phyloP scores from a whole-genome alignment of 2,797 vertebrate genomes.

The Sylvia borin region DNA sequence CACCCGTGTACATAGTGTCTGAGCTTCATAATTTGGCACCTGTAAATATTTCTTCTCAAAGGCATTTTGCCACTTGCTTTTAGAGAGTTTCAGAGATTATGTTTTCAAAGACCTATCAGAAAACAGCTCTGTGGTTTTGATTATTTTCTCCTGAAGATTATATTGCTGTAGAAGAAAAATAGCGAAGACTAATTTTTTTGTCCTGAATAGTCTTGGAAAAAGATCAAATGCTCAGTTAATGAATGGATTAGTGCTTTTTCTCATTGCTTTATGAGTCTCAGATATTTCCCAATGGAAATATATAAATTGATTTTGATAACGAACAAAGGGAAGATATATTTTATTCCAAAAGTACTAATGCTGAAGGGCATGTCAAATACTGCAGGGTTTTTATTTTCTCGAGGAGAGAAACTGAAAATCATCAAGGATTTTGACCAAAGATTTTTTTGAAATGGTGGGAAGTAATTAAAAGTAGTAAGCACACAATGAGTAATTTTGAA shows the following conservation, averaged over 20 bases:
- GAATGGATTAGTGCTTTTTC: conserved; percentile 35
- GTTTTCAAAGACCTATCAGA: background rate
- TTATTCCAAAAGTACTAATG: conserved; percentile 22
- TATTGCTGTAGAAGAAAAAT: background rate
- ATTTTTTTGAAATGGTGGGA: background rate
- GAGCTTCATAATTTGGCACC: background rate
- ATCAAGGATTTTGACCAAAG: conserved; percentile 7
- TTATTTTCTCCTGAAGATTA: background rate
- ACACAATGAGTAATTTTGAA: background rate
- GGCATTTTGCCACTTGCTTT: background rate
- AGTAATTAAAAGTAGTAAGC: conserved; percentile 31
- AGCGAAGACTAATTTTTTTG: background rate
- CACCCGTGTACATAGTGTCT: background rate
- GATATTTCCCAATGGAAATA: conserved; percentile 57
- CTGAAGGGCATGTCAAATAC: conserved; percentile 48
- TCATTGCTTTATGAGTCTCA: conserved; percentile 4
- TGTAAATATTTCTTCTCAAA: background rate
- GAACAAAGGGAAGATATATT: conserved; percentile 44
- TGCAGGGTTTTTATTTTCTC: background rate
- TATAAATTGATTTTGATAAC: conserved; percentile 48
- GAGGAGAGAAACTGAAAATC: background rate
- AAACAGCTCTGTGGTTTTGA: background rate
- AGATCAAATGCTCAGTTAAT: conserved; percentile 57
- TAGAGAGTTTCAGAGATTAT: background rate
- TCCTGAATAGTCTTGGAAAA: conserved; percentile 15